Evolutionary conservation across 2,113 vertebrate species (phyloP).

Genomic region (Phodopus roborovskii): DNA sequence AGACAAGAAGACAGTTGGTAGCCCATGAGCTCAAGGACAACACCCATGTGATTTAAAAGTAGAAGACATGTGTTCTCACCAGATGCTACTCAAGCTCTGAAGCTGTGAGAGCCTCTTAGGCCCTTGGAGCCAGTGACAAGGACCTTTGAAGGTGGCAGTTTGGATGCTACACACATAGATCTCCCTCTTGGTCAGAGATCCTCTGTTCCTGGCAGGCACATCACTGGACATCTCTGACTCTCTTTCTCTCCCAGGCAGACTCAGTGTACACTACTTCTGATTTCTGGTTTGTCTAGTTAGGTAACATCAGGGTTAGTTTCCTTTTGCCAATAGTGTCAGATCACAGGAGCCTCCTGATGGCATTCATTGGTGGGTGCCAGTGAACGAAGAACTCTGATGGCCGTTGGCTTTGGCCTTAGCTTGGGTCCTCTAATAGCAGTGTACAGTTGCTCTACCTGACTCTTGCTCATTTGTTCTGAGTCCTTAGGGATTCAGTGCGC

Average conservation of each 20-base stretch:
- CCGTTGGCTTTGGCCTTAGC: not conserved
- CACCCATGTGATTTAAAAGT: not conserved
- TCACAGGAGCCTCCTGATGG: not conserved
- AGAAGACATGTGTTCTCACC: not conserved
- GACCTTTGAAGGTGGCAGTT: not conserved
- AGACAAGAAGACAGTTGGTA: not conserved
- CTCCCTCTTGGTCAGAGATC: not conserved
- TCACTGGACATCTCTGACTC: not conserved
- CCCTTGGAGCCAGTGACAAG: not conserved
- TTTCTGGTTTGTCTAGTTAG: not conserved
- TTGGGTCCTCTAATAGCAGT: not conserved
- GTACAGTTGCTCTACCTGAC: not conserved
- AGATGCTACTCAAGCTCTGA: not conserved
- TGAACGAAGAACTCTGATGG: not conserved
- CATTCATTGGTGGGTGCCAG: not conserved
- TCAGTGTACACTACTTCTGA: not conserved
- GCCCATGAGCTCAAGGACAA: not conserved
- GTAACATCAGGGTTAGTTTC: too few relatives aligned
- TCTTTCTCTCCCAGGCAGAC: not conserved
- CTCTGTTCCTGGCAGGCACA: not conserved
- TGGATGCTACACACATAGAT: not conserved
- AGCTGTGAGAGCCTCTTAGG: not conserved
- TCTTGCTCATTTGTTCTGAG: not conserved
- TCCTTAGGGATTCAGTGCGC: not conserved
- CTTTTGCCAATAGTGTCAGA: fast-evolving